Conservation (phyloP, 2,113 vertebrate genomes). For the Cephalopholis sonnerati region DNA sequence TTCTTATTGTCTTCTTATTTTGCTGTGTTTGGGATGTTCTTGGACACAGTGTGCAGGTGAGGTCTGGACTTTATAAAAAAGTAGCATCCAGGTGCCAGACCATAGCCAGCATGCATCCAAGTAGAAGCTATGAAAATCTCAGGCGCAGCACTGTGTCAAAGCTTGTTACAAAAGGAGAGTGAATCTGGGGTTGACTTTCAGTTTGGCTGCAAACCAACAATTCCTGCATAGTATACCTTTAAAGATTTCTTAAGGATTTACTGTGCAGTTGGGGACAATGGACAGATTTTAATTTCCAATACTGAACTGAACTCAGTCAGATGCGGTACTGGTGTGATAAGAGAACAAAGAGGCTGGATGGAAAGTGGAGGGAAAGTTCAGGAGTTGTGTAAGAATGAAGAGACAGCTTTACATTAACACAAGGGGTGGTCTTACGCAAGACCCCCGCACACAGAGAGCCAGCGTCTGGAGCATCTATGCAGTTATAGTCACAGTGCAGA, state of each 20-base stretch:
- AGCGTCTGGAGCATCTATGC: constrained; percentile 13
- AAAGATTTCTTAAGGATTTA: not conserved
- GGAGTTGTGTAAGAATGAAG: constrained; percentile 31
- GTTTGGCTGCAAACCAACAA: too few relatives aligned
- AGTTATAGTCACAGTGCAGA: not conserved
- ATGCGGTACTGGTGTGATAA: not conserved
- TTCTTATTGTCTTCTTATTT: too few relatives aligned
- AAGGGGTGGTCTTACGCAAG: constrained; percentile 64
- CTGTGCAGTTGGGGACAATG: constrained; percentile 7
- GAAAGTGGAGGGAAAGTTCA: constrained; percentile 23
- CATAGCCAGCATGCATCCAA: too few relatives aligned
- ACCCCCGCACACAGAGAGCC: constrained; percentile 24
- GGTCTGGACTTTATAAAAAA: too few relatives aligned
- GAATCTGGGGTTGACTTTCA: too few relatives aligned
- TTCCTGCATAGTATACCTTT: too few relatives aligned
- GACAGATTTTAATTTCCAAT: not conserved
- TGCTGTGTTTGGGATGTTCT: too few relatives aligned
- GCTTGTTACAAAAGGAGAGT: too few relatives aligned
- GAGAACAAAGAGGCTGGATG: constrained; percentile 14
- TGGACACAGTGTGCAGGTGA: too few relatives aligned
- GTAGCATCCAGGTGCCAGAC: too few relatives aligned
- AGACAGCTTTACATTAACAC: constrained; percentile 61
- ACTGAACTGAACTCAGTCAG: not conserved
- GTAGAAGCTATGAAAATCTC: too few relatives aligned
- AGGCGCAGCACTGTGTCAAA: too few relatives aligned